phyloP scores from a whole-genome alignment of 2,888 invertebrate genomes.

The Ephialtes manifestator region DNA sequence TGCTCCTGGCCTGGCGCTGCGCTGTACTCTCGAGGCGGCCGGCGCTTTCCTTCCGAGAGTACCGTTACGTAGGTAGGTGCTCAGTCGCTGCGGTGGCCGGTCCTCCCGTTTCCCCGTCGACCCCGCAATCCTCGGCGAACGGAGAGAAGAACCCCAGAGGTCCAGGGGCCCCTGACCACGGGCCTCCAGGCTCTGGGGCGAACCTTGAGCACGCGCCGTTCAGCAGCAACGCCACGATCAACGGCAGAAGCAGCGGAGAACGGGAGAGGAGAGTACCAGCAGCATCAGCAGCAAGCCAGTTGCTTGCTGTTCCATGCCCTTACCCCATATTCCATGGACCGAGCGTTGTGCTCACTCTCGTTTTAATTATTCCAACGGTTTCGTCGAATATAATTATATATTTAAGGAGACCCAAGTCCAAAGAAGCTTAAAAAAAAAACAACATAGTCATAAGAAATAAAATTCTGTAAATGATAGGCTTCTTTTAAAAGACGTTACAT shows the following conservation, averaged over 20 bases:
- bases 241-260: conserved; percentile 36
- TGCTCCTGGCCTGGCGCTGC: conserved; percentile 58
- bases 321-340: conserved; percentile 33
- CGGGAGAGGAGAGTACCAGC: not conserved
- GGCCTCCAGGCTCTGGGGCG: conserved; percentile 73
- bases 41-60: conserved; percentile 74
- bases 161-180: conserved; percentile 71
- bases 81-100: conserved; percentile 36
- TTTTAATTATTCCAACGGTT: conserved; percentile 59
- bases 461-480: no score
- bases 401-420: no score
- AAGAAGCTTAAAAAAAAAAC: no score
- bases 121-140: not conserved
- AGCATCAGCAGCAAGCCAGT: no score
- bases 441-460: no score
- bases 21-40: conserved; percentile 56
- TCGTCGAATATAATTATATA: not conserved
- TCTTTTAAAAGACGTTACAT: no score
- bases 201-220: conserved; percentile 75
- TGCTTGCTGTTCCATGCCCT: conserved; percentile 22
- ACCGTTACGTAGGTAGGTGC: conserved; percentile 70
- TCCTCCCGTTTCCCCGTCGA: conserved; percentile 17
- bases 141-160: conserved; percentile 57
- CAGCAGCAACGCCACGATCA: conserved; percentile 54
- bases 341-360: conserved; percentile 54